Conservation (phyloP, 2,797 vertebrate genomes). For the Babyrousa celebensis region DNA sequence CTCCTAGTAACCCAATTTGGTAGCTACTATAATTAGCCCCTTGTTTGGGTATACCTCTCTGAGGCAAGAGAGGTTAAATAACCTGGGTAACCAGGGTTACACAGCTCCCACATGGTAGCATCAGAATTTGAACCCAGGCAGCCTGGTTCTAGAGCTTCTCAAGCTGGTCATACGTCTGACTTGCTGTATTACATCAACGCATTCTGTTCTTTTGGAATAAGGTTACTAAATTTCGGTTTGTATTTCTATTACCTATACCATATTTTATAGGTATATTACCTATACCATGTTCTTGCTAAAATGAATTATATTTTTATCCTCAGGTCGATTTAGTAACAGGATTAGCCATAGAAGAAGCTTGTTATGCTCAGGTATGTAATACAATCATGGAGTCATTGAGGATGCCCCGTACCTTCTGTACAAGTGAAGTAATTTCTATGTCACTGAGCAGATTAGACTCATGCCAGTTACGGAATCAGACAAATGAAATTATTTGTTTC, state of each 20-base stretch:
- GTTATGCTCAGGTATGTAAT: conserved; percentile 96
- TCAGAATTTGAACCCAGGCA: not conserved
- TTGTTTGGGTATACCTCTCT: not conserved
- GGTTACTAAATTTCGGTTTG: not conserved
- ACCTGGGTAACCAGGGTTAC: too few relatives aligned
- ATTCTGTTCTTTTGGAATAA: not conserved
- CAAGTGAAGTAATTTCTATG: not conserved
- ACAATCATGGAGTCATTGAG: not conserved
- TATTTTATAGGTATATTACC: not conserved
- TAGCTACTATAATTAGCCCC: not conserved
- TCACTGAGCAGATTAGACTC: not conserved
- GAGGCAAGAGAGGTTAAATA: not conserved
- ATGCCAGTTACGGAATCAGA: not conserved
- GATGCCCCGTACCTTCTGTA: not conserved
- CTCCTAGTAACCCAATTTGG: not conserved
- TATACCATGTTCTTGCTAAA: conserved; percentile 21
- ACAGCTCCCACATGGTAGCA: accelerated
- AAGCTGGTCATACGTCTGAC: not conserved
- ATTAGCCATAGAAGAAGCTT: conserved; percentile 98
- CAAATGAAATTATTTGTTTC: not conserved
- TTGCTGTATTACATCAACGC: not conserved
- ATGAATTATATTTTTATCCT: conserved; percentile 76
- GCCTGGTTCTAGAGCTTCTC: not conserved
- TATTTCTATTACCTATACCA: not conserved
- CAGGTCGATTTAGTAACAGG: conserved; percentile 98